Conservation (phyloP, 2,797 vertebrate species). For the Holocentrus rufus region DNA sequence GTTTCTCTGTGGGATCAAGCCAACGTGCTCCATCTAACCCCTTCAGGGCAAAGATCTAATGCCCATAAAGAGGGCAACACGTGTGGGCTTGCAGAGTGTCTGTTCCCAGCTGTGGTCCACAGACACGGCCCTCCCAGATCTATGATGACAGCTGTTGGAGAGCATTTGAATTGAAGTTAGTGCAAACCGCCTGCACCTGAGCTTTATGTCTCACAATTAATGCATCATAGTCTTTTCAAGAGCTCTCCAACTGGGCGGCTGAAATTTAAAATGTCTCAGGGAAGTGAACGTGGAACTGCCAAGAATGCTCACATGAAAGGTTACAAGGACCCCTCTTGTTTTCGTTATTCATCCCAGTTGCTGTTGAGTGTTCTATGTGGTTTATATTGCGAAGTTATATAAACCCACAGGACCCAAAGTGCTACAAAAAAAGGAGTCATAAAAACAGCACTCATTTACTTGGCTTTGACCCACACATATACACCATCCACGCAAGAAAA, state of each 20-base stretch:
- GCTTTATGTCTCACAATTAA: conserved; percentile 50
- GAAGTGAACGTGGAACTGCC: conserved; percentile 61
- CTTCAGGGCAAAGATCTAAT: conserved; percentile 6
- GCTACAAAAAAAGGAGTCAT: conserved; percentile 63
- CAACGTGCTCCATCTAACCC: conserved; percentile 11
- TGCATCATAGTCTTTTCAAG: conserved; percentile 60
- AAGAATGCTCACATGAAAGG: conserved; percentile 73
- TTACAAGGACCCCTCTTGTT: conserved; percentile 68
- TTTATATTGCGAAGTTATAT: conserved; percentile 62
- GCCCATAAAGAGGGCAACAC: conserved; percentile 10
- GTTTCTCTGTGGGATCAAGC: conserved; percentile 10
- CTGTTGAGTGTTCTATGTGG: conserved; percentile 65
- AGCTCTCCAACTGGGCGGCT: conserved; percentile 53
- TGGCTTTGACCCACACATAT: conserved; percentile 63
- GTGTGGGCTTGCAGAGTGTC: conserved; percentile 15
- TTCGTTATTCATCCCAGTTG: conserved; percentile 63
- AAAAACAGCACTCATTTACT: conserved; percentile 68
- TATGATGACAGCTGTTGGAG: conserved; percentile 31
- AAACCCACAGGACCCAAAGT: conserved; percentile 60
- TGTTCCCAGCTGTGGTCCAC: conserved; percentile 33
- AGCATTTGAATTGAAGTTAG: conserved; percentile 16
- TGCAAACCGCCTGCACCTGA: conserved; percentile 31
- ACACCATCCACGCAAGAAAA: conserved; percentile 60
- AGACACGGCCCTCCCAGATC: conserved; percentile 28
- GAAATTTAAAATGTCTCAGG: conserved; percentile 59